A percentile compares a stretch with the other conserved stretches of the same genome.
phyloP scores from a whole-genome alignment of 2,113 vertebrate genomes.

The Tychaedon coryphoeus region DNA sequence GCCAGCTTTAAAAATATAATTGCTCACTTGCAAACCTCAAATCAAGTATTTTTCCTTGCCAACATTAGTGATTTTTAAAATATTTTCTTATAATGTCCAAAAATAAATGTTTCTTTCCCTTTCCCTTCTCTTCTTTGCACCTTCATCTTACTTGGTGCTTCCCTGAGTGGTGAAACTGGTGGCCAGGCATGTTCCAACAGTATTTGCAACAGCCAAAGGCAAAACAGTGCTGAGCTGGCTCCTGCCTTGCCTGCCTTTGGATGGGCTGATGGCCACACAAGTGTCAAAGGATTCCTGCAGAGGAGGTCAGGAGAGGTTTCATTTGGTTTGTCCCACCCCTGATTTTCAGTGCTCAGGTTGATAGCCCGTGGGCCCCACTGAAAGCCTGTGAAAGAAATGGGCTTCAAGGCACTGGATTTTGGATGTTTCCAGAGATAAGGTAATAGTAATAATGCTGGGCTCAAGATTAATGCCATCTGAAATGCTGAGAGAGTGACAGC shows the following conservation, averaged over 20 bases:
- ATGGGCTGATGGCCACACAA: not conserved
- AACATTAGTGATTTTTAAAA: not conserved
- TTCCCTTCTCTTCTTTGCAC: not conserved
- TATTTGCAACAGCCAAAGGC: not conserved
- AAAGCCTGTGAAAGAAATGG: not conserved
- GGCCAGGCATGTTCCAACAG: fast-evolving
- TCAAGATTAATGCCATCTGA: not conserved
- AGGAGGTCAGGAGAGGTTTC: not conserved
- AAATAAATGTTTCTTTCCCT: not conserved
- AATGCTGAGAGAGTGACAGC: not conserved
- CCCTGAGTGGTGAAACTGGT: not conserved
- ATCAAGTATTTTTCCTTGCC: not conserved
- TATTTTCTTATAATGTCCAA: not conserved
- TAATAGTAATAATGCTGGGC: not conserved
- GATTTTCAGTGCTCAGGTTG: not conserved
- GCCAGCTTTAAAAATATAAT: not conserved
- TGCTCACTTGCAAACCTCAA: not conserved
- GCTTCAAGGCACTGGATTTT: not conserved
- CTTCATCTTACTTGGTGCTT: not conserved
- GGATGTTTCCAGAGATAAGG: not conserved
- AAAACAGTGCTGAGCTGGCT: not conserved
- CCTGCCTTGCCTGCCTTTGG: not conserved
- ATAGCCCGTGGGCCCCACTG: not conserved
- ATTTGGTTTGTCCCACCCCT: not conserved
- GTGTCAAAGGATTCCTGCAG: not conserved